Percentiles rank a stretch among this genome's conserved stretches.
phyloP scores from a whole-genome alignment of 2,113 vertebrate genomes.

The Oncorhynchus mykiss region DNA sequence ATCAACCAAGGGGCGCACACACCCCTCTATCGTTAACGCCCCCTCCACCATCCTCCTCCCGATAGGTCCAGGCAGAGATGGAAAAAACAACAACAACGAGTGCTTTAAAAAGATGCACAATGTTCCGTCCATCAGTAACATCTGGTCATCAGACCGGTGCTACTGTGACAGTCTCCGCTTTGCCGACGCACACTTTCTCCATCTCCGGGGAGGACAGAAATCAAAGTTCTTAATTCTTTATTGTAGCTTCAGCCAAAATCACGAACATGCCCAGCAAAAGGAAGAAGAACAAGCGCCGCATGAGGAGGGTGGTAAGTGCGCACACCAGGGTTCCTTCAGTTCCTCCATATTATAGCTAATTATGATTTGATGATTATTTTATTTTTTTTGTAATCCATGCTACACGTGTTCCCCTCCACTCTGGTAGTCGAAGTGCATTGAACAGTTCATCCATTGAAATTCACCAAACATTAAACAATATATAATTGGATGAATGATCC shows the following conservation, averaged over 20 bases:
- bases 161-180: not conserved
- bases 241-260: not conserved
- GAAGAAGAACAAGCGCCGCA: conserved; percentile 74
- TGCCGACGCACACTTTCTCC: not conserved
- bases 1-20: not conserved
- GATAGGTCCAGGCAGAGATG: conserved; percentile 59
- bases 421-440: not conserved
- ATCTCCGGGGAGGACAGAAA: not conserved
- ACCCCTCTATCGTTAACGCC: conserved; percentile 37
- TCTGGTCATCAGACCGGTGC: conserved; percentile 6
- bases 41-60: conserved; percentile 34
- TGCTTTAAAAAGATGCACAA: conserved; percentile 61
- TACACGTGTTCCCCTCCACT: not conserved
- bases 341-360: too few species aligned
- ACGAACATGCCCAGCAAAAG: conserved; percentile 71
- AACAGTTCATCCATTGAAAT: too few species aligned
- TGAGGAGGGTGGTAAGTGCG: conserved; percentile 66
- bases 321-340: not conserved
- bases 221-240: conserved; percentile 7
- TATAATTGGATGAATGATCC: too few species aligned
- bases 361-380: too few species aligned
- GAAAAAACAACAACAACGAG: conserved; percentile 4
- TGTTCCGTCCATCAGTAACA: conserved; percentile 9
- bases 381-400: too few species aligned
- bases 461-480: too few species aligned